phyloP scores from a whole-genome alignment of 2,888 invertebrate species.

The Drosophila gaucha region DNA sequence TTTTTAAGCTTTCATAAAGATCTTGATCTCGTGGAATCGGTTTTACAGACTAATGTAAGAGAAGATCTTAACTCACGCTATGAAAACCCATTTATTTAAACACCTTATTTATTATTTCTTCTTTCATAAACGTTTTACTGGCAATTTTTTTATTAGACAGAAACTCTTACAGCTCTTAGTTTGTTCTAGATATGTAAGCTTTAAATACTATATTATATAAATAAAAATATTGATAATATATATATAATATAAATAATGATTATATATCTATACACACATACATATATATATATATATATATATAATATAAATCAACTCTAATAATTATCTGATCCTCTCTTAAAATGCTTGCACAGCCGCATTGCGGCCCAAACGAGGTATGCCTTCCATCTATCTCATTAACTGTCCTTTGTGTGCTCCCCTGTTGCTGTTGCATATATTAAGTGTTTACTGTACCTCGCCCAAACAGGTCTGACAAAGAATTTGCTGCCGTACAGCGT shows the following conservation, averaged over 20 bases:
- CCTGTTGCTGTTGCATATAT: neutral
- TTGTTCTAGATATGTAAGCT: too few species aligned
- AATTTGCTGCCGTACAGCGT: constrained; percentile 94
- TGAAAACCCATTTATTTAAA: too few species aligned
- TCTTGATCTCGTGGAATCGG: too few species aligned
- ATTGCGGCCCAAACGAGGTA: constrained; percentile 71
- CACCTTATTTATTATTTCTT: neutral
- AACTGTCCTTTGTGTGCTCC: neutral
- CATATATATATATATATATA: neutral
- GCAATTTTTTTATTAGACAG: neutral
- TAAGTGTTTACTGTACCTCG: neutral
- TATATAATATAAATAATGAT: too few species aligned
- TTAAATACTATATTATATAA: too few species aligned
- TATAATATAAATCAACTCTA: neutral
- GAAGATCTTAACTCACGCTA: too few species aligned
- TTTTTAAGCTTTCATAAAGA: too few species aligned
- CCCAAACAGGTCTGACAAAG: constrained; percentile 85
- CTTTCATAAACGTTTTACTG: constrained; percentile 6
- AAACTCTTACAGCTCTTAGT: too few species aligned
- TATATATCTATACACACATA: too few species aligned
- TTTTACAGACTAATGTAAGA: too few species aligned
- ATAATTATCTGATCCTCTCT: neutral
- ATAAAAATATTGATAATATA: too few species aligned
- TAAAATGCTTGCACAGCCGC: constrained; percentile 65
- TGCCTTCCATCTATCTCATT: neutral